Percentiles rank a stretch among this genome's conserved stretches.
phyloP scores from a whole-genome alignment of 2,113 vertebrate genomes.

The Indicator indicator region DNA sequence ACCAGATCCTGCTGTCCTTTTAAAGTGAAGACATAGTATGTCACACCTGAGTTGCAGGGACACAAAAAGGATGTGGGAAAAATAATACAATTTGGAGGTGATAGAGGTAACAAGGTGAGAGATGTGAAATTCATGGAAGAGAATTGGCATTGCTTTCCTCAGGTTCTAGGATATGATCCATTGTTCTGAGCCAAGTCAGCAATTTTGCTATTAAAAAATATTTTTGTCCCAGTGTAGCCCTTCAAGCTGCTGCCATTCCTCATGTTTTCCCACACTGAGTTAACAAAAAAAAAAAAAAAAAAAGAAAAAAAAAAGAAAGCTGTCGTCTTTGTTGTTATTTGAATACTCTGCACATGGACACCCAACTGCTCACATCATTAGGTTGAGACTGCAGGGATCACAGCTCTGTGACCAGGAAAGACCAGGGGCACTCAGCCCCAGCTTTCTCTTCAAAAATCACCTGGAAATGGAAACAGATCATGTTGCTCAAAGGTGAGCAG shows the following conservation, averaged over 20 bases:
- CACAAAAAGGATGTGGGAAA: background rate
- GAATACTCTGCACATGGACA: background rate
- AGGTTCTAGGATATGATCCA: background rate
- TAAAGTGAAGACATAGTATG: background rate
- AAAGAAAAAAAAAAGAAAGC: background rate
- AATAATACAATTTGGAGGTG: background rate
- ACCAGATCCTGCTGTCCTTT: background rate
- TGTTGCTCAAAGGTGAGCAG: background rate
- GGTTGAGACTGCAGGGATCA: background rate
- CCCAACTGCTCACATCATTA: background rate
- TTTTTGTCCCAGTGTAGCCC: background rate
- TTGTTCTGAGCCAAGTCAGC: background rate
- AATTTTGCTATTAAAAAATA: background rate
- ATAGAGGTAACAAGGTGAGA: rapidly evolving
- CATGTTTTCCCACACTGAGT: background rate
- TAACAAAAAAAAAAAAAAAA: background rate
- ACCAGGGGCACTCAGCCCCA: rapidly evolving
- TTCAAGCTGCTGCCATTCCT: background rate
- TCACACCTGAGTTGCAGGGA: background rate
- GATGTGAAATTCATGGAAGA: background rate
- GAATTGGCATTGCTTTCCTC: background rate
- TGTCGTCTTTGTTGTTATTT: background rate
- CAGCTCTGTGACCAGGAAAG: background rate
- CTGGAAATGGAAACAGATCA: background rate
- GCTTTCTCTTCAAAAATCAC: background rate